phyloP scores from a whole-genome alignment of 1,140 invertebrate species.

The Dermatophagoides farinae region DNA sequence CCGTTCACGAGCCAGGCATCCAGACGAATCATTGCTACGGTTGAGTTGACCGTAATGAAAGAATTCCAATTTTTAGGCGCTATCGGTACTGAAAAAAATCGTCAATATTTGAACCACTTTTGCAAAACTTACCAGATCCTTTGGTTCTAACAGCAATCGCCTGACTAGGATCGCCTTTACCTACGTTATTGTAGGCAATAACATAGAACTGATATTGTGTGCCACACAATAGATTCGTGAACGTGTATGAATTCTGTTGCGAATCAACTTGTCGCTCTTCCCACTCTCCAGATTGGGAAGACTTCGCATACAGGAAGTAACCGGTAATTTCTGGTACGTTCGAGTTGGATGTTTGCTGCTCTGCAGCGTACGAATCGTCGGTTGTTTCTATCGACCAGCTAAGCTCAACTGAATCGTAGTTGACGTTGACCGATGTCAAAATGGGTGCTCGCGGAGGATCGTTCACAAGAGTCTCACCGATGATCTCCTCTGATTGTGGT shows the following conservation, averaged over 20 bases:
- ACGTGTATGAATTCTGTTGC: conserved; percentile 22
- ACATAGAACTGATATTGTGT: conserved; percentile 36
- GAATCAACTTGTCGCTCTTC: conserved; percentile 18
- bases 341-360: no score
- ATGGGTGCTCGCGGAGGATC: conserved; percentile 16
- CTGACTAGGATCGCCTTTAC: conserved; percentile 55
- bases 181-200: conserved; percentile 67
- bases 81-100: conserved; percentile 15
- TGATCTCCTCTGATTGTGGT: conserved; percentile 25
- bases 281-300: conserved; percentile 17
- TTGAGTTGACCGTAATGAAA: conserved; percentile 62
- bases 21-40: conserved; percentile 70
- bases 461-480: conserved; percentile 23
- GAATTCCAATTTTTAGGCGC: conserved; percentile 16
- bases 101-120: background rate
- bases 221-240: conserved; percentile 26
- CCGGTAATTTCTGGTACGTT: conserved; percentile 12
- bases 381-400: conserved; percentile 11
- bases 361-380: background rate
- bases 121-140: conserved; percentile 30
- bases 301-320: conserved; percentile 19
- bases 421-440: conserved; percentile 3
- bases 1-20: conserved; percentile 82
- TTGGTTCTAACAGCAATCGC: conserved; percentile 33
- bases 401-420: conserved; percentile 10